phyloP scores from a whole-genome alignment of 1,140 invertebrate genomes.

The Atta texana region DNA sequence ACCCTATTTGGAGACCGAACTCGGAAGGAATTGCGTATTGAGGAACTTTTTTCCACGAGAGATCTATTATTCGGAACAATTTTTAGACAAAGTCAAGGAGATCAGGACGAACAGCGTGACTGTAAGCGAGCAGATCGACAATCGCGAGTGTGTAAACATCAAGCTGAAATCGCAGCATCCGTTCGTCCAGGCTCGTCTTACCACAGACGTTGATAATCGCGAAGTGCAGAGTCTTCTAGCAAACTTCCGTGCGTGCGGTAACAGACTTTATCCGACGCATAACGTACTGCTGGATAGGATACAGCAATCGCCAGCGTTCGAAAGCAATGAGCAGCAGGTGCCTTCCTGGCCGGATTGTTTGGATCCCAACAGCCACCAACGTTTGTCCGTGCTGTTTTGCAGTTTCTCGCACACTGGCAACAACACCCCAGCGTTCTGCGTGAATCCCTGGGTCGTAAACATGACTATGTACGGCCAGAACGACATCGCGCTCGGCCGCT shows the following conservation, averaged over 20 bases:
- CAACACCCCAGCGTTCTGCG: conserved; percentile 95
- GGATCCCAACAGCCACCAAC: conserved; percentile 95
- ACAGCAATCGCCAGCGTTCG: conserved; percentile 68
- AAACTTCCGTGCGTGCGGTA: conserved; percentile 94
- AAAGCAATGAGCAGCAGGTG: conserved; percentile 65
- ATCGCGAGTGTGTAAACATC: conserved; percentile 66
- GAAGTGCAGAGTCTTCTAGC: conserved; percentile 92
- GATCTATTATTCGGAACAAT: conserved; percentile 91
- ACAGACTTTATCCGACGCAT: conserved; percentile 87
- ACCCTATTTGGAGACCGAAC: conserved; percentile 95
- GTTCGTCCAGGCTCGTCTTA: conserved; percentile 91
- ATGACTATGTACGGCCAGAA: conserved; percentile 98
- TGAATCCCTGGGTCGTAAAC: conserved; percentile 95
- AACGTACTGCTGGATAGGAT: conserved; percentile 77
- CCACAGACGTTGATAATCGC: conserved; percentile 87
- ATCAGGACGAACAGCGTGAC: conserved; percentile 66
- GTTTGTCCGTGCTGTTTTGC: conserved; percentile 95
- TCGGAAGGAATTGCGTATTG: conserved; percentile 91
- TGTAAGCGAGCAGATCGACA: conserved; percentile 62
- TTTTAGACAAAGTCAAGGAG: conserved; percentile 80
- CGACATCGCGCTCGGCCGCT: conserved; percentile 97
- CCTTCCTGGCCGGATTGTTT: conserved; percentile 90
- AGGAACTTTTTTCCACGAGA: conserved; percentile 93
- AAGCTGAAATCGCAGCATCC: conserved; percentile 88
- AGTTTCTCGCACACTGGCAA: conserved; percentile 94